A percentile compares a stretch with the other conserved stretches of the same genome.
Evolutionary conservation across 2,797 vertebrate genomes (phyloP).

Genomic region (Peromyscus aztecus): DNA sequence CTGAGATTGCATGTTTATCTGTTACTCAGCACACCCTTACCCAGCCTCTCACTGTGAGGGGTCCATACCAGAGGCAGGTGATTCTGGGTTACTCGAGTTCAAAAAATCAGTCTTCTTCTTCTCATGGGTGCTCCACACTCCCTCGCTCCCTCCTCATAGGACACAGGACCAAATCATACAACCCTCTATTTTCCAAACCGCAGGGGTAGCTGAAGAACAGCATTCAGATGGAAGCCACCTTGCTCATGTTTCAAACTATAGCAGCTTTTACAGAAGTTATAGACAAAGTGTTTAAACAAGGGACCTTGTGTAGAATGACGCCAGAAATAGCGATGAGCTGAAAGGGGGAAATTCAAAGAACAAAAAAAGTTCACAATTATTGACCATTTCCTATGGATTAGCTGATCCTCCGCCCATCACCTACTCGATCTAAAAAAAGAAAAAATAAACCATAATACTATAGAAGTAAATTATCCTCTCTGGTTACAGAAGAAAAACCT

Average conservation of each 20-base stretch:
- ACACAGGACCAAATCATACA: no score
- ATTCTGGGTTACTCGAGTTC: background rate
- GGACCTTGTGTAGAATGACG: background rate
- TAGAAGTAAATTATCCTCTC: background rate
- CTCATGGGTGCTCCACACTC: rapidly evolving
- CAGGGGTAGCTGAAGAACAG: background rate
- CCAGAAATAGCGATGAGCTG: background rate
- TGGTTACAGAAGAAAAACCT: background rate
- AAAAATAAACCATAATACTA: background rate
- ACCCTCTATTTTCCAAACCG: rapidly evolving
- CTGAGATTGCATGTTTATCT: background rate
- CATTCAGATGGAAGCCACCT: background rate
- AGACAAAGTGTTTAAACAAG: constrained; percentile 1
- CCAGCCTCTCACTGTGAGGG: background rate
- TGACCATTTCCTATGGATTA: background rate
- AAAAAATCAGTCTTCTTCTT: background rate
- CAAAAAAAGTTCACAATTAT: background rate
- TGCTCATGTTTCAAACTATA: background rate
- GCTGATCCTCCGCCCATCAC: background rate
- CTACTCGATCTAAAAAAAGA: background rate
- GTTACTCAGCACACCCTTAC: background rate
- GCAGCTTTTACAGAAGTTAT: background rate
- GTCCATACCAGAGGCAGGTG: background rate
- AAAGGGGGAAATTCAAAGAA: background rate
- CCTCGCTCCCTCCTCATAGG: background rate